phyloP scores from a whole-genome alignment of 2,888 invertebrate species.

The Chloroclystis v-ata region DNA sequence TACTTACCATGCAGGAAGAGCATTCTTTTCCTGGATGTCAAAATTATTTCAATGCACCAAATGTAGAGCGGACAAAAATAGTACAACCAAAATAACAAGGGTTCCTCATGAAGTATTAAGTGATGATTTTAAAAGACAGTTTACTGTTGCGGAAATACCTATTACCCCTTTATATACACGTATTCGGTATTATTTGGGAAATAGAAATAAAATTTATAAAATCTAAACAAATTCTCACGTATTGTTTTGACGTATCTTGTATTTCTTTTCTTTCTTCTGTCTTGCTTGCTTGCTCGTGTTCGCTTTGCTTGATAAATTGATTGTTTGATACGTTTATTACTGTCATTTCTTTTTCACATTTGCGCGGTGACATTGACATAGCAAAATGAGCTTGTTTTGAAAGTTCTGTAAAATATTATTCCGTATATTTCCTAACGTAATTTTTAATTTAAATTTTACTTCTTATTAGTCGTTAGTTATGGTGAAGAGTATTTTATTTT shows the following conservation, averaged over 20 bases:
- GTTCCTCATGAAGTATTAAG: slow-evolving; percentile 27
- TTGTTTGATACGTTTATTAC: too few species aligned
- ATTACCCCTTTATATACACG: background rate
- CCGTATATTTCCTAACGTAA: too few species aligned
- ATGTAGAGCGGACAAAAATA: slow-evolving; percentile 77
- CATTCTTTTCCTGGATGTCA: slow-evolving; percentile 71
- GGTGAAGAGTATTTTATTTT: slow-evolving; percentile 53
- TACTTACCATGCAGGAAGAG: slow-evolving; percentile 66
- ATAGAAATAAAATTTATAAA: slow-evolving; percentile 36
- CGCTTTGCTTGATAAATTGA: background rate
- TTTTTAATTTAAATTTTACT: too few species aligned
- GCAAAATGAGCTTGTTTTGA: too few species aligned
- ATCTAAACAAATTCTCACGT: slow-evolving; percentile 51
- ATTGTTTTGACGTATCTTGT: slow-evolving; percentile 65
- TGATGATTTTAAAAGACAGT: slow-evolving; percentile 22
- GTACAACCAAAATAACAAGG: slow-evolving; percentile 71
- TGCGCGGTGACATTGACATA: too few species aligned
- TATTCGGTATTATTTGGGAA: slow-evolving; percentile 17
- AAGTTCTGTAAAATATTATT: too few species aligned
- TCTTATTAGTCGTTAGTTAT: slow-evolving; percentile 31
- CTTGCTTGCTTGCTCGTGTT: background rate
- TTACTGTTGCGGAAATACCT: background rate
- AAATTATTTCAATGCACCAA: slow-evolving; percentile 70
- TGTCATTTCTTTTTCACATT: too few species aligned
- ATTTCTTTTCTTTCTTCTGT: background rate